These are phyloP conservation scores for Poecilia velifera DNA, from an alignment of 2,797 vertebrate genomes.

Conservation along the genomic window DNA sequence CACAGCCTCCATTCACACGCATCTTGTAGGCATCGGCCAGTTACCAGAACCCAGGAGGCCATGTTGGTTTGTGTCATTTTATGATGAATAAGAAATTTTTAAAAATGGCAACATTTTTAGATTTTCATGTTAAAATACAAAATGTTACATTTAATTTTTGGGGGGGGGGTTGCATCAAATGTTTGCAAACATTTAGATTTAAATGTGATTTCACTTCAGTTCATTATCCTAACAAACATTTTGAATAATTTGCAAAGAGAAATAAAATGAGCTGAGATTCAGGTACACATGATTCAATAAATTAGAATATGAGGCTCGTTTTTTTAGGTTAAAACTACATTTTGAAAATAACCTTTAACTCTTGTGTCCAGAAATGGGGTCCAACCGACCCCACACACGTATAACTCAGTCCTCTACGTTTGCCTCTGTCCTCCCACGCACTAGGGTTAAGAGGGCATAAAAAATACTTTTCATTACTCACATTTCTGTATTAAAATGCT, in stretches of 20 bases:
- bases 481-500: background rate
- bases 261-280: background rate
- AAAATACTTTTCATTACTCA: background rate
- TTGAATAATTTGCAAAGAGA: background rate
- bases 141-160: background rate
- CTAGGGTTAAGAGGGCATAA: background rate
- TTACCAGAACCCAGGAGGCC: background rate
- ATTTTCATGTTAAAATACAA: background rate
- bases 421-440: too few species aligned
- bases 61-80: background rate
- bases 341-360: background rate
- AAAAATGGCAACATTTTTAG: background rate
- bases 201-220: background rate
- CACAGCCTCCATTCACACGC: background rate
- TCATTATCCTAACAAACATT: background rate
- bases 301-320: background rate
- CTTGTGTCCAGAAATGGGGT: too few species aligned
- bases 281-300: background rate
- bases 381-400: too few species aligned
- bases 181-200: background rate
- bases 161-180: background rate
- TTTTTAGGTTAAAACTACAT: background rate
- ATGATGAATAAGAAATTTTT: background rate
- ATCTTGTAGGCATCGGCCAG: conserved; percentile 28
- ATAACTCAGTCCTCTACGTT: too few species aligned